Evolutionary conservation across 2,113 vertebrate species (phyloP).

Genomic region (Lophochroa leadbeateri): DNA sequence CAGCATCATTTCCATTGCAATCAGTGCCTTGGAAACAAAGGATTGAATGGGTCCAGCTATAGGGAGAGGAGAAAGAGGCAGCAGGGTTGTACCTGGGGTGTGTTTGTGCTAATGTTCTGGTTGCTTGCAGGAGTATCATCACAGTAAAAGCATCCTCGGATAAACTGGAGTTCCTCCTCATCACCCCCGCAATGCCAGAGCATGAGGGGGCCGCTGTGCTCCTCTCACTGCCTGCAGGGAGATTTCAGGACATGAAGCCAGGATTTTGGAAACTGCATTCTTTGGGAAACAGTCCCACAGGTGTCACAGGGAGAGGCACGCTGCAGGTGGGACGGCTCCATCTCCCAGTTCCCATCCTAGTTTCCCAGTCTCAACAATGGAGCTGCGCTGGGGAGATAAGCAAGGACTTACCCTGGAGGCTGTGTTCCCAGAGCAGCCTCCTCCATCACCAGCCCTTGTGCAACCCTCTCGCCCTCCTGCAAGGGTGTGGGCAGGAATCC

Average conservation of each 20-base stretch:
- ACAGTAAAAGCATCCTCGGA: background rate
- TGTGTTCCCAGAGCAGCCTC: conserved; percentile 18
- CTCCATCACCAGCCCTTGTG: background rate
- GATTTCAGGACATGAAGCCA: background rate
- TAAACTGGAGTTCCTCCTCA: background rate
- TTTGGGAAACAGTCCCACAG: background rate
- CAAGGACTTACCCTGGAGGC: background rate
- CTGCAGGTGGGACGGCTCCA: background rate
- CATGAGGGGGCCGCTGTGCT: accelerated
- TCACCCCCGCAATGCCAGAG: accelerated
- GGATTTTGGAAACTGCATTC: background rate
- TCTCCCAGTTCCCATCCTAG: background rate
- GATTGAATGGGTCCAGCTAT: accelerated
- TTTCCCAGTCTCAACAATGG: background rate
- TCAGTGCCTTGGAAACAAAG: background rate
- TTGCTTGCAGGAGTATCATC: background rate
- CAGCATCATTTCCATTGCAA: background rate
- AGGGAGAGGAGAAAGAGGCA: background rate
- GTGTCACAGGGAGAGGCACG: background rate
- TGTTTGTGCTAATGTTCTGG: background rate
- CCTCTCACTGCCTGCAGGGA: background rate
- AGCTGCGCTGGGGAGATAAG: background rate
- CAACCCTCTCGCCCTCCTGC: background rate
- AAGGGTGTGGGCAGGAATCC: background rate
- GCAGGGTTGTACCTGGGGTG: background rate